Percentiles rank a stretch among this genome's conserved stretches.
These are phyloP conservation scores for Potamarius usumacintae DNA, from an alignment of 2,113 vertebrate species.

Conservation along the genomic window DNA sequence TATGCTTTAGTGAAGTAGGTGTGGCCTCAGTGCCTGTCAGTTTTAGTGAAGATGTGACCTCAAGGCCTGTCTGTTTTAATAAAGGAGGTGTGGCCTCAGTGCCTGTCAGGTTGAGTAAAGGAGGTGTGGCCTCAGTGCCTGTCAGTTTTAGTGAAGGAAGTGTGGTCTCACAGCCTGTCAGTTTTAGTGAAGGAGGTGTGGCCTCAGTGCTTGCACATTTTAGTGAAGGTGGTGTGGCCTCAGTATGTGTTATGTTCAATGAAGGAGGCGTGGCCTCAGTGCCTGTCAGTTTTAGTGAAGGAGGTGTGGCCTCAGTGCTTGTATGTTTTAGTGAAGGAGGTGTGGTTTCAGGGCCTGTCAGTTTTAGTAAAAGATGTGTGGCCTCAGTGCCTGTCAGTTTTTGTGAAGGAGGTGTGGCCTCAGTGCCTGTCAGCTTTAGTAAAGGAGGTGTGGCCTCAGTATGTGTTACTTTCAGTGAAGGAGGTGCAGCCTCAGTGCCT, in stretches of 20 bases:
- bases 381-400: neutral
- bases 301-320: neutral
- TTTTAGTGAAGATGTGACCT: neutral
- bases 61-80: too few species aligned
- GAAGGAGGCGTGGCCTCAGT: neutral
- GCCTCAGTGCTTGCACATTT: too few species aligned
- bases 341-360: neutral
- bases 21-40: neutral
- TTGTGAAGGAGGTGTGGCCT: neutral
- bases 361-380: neutral
- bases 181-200: neutral
- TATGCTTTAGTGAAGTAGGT: neutral
- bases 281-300: neutral
- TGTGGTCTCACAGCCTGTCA: neutral
- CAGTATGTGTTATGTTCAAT: neutral
- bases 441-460: neutral
- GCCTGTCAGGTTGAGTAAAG: neutral
- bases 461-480: neutral
- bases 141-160: neutral
- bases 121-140: neutral
- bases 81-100: neutral
- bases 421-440: neutral
- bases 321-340: neutral
- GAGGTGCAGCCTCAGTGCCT: neutral
- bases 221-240: neutral